Evolutionary conservation across 2,888 invertebrate species (phyloP).

Genomic region (Clivina fossor): DNA sequence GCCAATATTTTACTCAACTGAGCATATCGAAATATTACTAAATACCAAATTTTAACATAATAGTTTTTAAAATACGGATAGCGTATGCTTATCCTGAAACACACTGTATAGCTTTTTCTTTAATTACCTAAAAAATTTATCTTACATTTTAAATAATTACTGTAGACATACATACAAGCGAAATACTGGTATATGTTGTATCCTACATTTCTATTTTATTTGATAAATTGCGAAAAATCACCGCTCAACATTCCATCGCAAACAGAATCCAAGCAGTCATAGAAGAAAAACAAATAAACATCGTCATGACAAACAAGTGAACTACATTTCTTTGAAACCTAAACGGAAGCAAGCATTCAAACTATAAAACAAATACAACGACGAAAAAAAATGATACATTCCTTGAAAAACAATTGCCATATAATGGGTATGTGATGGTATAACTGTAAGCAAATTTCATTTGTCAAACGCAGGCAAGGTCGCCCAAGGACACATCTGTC

Average conservation of each 20-base stretch:
- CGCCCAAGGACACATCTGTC: conserved; percentile 19
- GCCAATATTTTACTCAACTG: no score
- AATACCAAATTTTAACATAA: no score
- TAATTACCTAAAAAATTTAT: no score
- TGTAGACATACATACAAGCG: no score
- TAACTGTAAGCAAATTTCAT: neutral
- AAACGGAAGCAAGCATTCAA: no score
- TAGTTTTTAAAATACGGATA: no score
- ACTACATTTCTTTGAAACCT: conserved; percentile 25
- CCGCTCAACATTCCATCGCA: conserved; percentile 13
- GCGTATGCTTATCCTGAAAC: no score
- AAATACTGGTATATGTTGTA: no score
- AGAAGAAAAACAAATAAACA: conserved; percentile 6
- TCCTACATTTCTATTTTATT: conserved; percentile 30
- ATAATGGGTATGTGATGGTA: neutral
- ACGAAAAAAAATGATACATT: conserved; percentile 18
- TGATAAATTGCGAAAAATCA: conserved; percentile 17
- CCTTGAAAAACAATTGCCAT: conserved; percentile 2
- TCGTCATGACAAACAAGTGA: conserved; percentile 6
- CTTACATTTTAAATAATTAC: no score
- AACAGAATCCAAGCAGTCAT: conserved; percentile 16
- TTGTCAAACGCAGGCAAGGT: conserved; percentile 26
- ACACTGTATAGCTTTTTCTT: no score
- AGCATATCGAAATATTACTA: no score
- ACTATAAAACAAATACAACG: no score